Conservation (phyloP, 2,797 vertebrate genomes). For the Myotis pilosus region DNA sequence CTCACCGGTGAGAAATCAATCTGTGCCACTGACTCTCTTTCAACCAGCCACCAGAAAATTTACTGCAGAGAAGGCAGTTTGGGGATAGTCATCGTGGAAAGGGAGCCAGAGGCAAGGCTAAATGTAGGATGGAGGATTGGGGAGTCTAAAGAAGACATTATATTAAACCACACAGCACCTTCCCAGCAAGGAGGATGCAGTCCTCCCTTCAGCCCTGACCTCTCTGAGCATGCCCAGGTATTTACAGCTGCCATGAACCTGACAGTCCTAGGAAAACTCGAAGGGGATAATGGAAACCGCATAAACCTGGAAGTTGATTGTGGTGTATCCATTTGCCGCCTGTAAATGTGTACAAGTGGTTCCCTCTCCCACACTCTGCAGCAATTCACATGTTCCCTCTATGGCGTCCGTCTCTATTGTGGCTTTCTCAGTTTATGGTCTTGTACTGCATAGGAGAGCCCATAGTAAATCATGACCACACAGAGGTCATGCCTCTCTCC, state of each 20-base stretch:
- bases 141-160: slow-evolving; percentile 81
- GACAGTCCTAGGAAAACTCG: slow-evolving; percentile 29
- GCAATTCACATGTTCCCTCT: slow-evolving; percentile 72
- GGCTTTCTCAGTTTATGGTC: slow-evolving; percentile 70
- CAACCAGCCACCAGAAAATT: slow-evolving; percentile 84
- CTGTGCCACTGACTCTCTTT: slow-evolving; percentile 85
- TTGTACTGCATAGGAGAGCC: slow-evolving; percentile 25
- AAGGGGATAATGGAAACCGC: slow-evolving; percentile 40
- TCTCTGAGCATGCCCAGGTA: slow-evolving; percentile 62
- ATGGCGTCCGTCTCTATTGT: slow-evolving; percentile 50
- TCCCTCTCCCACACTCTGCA: slow-evolving; percentile 42
- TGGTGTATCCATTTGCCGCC: slow-evolving; percentile 55
- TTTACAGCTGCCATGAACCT: slow-evolving; percentile 64
- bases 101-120: slow-evolving; percentile 81
- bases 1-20: slow-evolving; percentile 86
- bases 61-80: slow-evolving; percentile 83
- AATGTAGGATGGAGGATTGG: slow-evolving; percentile 81
- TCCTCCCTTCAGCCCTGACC: slow-evolving; percentile 70
- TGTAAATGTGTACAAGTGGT: slow-evolving; percentile 4
- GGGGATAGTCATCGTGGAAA: slow-evolving; percentile 81
- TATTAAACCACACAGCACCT: slow-evolving; percentile 79
- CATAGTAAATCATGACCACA: slow-evolving; percentile 69
- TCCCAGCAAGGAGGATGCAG: slow-evolving; percentile 68
- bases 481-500: slow-evolving; percentile 67
- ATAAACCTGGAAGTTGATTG: slow-evolving; percentile 65